phyloP scores from a whole-genome alignment of 2,797 vertebrate genomes.

The Acestrorhynchus altus region DNA sequence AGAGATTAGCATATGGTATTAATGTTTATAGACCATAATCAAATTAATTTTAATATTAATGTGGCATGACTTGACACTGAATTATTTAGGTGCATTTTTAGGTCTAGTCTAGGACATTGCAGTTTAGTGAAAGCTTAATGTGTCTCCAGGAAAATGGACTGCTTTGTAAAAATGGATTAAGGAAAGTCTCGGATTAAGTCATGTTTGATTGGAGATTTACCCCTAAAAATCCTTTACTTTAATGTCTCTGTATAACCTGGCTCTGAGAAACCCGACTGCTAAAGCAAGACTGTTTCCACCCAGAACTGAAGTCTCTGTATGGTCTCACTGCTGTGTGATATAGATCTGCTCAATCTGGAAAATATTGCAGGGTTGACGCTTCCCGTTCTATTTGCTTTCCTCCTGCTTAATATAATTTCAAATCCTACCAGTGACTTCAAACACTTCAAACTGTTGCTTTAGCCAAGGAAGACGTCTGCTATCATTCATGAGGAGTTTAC shows the following conservation, averaged over 20 bases:
- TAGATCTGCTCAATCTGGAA: neutral
- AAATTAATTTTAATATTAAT: constrained; percentile 11
- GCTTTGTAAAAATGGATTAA: neutral
- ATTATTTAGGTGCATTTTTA: neutral
- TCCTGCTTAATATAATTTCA: neutral
- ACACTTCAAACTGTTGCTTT: neutral
- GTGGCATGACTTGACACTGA: neutral
- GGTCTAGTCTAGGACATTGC: neutral
- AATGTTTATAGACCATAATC: neutral
- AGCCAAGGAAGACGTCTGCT: neutral
- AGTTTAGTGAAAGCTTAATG: neutral
- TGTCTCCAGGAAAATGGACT: neutral
- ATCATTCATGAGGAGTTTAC: neutral
- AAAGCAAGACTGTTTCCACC: neutral
- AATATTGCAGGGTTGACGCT: neutral
- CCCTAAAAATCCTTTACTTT: neutral
- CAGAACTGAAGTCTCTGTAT: neutral
- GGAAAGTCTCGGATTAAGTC: neutral
- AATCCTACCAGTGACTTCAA: neutral
- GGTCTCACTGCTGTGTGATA: neutral
- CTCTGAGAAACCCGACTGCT: neutral
- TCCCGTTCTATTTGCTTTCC: neutral
- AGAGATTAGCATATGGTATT: neutral
- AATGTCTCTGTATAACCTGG: neutral
- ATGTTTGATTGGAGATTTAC: neutral